A percentile compares a stretch with the other conserved stretches of the same genome.
These are phyloP conservation scores for Ceuthmochares aereus DNA, from an alignment of 2,113 vertebrate species.

Conservation along the genomic window DNA sequence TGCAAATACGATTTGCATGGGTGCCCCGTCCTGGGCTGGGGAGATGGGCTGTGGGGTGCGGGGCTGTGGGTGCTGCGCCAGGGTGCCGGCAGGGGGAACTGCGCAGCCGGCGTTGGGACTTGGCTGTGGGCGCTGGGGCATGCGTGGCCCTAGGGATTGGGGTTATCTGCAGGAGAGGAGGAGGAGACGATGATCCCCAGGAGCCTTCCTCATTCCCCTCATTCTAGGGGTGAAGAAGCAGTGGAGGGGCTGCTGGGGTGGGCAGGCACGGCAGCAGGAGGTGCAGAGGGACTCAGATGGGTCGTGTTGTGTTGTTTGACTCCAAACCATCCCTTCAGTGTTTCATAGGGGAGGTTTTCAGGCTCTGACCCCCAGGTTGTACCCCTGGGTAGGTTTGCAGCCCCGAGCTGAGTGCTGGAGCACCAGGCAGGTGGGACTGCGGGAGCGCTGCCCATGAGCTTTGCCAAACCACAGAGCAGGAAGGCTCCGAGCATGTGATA, in stretches of 20 bases:
- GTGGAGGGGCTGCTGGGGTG: background rate
- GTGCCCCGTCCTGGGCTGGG: background rate
- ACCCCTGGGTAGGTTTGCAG: background rate
- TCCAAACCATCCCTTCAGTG: background rate
- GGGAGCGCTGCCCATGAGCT: background rate
- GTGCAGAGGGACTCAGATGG: accelerated
- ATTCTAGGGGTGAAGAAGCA: background rate
- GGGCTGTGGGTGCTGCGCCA: background rate
- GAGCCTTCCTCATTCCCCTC: background rate
- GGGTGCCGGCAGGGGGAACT: slow-evolving; percentile 20
- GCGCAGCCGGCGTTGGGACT: background rate
- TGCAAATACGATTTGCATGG: accelerated
- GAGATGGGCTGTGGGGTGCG: accelerated
- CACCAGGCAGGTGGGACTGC: background rate
- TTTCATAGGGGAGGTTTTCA: accelerated
- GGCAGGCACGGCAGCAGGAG: background rate
- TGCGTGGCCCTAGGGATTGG: background rate
- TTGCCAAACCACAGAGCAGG: background rate
- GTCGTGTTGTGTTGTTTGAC: accelerated
- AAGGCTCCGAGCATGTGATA: accelerated
- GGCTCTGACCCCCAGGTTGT: background rate
- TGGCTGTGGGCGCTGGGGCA: accelerated
- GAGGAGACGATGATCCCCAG: background rate
- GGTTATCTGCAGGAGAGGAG: no score
- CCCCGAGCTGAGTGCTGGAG: background rate